These are phyloP conservation scores for Drosophila albomicans DNA, from an alignment of 1,140 invertebrate species.

Conservation along the genomic window DNA sequence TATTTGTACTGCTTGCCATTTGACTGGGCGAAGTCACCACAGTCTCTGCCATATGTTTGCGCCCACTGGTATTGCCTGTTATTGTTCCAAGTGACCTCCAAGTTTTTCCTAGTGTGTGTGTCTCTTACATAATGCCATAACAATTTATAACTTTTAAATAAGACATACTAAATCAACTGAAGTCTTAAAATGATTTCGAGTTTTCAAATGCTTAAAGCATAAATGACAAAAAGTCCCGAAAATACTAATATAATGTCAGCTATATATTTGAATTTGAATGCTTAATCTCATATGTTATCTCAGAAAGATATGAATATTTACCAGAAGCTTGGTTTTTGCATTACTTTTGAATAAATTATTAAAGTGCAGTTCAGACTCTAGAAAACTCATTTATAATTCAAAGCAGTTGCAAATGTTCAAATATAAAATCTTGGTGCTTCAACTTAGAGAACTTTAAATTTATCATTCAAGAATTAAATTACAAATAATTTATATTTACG, in stretches of 20 bases:
- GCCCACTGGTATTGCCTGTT: slow-evolving; percentile 8
- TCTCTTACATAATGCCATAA: not conserved
- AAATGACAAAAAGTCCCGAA: not conserved
- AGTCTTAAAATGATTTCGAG: not conserved
- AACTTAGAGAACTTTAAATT: no score
- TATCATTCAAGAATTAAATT: no score
- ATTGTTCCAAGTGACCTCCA: slow-evolving; percentile 30
- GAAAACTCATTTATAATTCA: not conserved
- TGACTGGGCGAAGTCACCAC: slow-evolving; percentile 50
- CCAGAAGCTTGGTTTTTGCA: no score
- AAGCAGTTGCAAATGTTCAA: not conserved
- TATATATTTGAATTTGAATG: no score
- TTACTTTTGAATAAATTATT: no score
- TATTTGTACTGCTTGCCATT: slow-evolving; percentile 62
- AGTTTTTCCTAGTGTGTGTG: not conserved
- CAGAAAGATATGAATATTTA: no score
- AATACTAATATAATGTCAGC: no score
- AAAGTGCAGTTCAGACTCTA: not conserved
- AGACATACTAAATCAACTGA: no score
- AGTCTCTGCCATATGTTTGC: slow-evolving; percentile 26
- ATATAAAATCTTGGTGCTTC: no score
- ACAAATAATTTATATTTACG: no score
- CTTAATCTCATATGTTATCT: no score
- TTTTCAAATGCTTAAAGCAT: not conserved
- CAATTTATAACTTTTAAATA: slow-evolving; percentile 10